A percentile compares a stretch with the other conserved stretches of the same genome.
Evolutionary conservation across 35 echinoderm and acorn worm genomes (phyloP).

Genomic region (Hemicentrotus pulcherrimus): DNA sequence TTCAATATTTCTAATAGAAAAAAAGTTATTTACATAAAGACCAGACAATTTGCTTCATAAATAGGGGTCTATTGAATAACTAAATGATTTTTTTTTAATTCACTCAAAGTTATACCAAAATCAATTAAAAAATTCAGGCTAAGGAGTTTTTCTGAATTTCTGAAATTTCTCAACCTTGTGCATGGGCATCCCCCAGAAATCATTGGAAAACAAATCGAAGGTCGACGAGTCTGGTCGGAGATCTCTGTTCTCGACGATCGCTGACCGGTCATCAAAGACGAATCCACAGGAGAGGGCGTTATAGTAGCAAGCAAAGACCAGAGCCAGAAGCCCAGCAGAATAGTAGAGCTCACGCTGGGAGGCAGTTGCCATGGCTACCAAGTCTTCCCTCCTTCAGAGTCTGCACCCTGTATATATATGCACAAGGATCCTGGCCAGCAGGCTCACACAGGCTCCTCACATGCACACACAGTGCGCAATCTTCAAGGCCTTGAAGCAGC

Average conservation of each 20-base stretch:
- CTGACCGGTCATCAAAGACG: conserved; percentile 82
- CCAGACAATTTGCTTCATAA: not conserved
- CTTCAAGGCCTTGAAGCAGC: no score
- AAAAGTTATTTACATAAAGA: not conserved
- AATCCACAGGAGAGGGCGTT: conserved; percentile 82
- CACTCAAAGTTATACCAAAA: not conserved
- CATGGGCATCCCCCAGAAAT: conserved; percentile 92
- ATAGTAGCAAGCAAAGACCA: conserved; percentile 65
- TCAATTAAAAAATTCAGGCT: not conserved
- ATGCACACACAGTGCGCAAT: no score
- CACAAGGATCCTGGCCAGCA: no score
- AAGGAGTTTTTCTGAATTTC: no score
- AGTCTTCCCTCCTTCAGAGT: not conserved
- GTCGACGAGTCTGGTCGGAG: conserved; percentile 64
- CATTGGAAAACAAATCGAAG: conserved; percentile 70
- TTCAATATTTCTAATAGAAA: no score
- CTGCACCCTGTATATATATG: no score
- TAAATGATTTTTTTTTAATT: not conserved
- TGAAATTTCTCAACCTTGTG: conserved; percentile 56
- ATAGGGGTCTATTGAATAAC: not conserved
- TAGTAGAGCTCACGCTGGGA: not conserved
- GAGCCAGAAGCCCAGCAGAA: conserved; percentile 41
- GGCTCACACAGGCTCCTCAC: no score
- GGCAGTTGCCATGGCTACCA: not conserved
- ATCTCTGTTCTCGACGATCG: conserved; percentile 72